phyloP scores from a whole-genome alignment of 2,113 vertebrate genomes.

The Thamnophis sirtalis region DNA sequence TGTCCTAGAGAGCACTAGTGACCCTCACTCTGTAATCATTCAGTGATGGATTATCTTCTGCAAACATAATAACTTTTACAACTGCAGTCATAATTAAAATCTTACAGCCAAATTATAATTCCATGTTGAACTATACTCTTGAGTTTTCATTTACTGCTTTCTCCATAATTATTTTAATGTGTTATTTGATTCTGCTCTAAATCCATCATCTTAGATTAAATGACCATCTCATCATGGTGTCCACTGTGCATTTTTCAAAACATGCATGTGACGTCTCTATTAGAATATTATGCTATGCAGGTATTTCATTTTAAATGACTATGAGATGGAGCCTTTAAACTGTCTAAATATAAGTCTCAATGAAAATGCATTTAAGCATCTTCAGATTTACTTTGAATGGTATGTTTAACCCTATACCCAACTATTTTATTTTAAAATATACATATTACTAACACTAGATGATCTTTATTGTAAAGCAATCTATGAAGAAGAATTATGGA shows the following conservation, averaged over 20 bases:
- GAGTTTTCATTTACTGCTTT: constrained; percentile 28
- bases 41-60: background rate
- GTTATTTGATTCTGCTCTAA: constrained; percentile 11
- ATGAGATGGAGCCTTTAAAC: background rate
- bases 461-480: background rate
- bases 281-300: background rate
- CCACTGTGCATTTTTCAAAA: constrained; percentile 15
- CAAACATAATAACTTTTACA: background rate
- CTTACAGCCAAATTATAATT: background rate
- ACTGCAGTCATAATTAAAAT: constrained; percentile 12
- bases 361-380: background rate
- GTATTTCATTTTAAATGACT: background rate
- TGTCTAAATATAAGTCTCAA: background rate
- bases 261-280: background rate
- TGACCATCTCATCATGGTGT: constrained; percentile 7
- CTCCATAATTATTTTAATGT: constrained; percentile 7
- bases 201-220: constrained; percentile 19
- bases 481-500: background rate
- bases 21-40: background rate
- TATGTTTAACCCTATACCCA: background rate
- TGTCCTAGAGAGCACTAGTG: background rate
- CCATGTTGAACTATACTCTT: background rate
- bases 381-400: background rate
- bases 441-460: background rate
- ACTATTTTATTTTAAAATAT: background rate